Evolutionary conservation across 2,888 invertebrate species (phyloP).

Genomic region (Lampropteryx suffumata): DNA sequence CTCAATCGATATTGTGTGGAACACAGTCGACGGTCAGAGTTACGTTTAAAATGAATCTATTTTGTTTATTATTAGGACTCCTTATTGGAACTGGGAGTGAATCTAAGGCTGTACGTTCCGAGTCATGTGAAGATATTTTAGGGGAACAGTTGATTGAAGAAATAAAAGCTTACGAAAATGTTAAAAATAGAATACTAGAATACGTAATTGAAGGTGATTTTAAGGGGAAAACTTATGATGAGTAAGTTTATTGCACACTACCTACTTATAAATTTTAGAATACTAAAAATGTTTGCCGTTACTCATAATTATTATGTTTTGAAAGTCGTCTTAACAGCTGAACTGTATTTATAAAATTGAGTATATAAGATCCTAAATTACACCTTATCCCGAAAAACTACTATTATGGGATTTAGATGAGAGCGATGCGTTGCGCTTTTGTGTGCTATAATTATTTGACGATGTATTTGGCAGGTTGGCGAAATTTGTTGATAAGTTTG

Average conservation of each 20-base stretch:
- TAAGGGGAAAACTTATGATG: conserved; percentile 81
- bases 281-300: no score
- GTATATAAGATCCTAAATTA: no score
- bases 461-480: no score
- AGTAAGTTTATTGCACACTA: conserved; percentile 52
- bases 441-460: no score
- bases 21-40: no score
- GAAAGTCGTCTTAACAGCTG: no score
- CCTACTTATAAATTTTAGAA: no score
- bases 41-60: conserved; percentile 47
- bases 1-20: background rate
- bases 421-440: no score
- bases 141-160: conserved; percentile 77
- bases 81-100: conserved; percentile 47
- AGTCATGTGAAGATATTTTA: conserved; percentile 62
- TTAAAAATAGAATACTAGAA: conserved; percentile 77
- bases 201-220: conserved; percentile 78
- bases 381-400: no score
- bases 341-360: no score
- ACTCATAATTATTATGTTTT: no score
- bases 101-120: conserved; percentile 47
- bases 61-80: conserved; percentile 41
- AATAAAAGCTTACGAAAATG: conserved; percentile 81
- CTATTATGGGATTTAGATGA: no score
- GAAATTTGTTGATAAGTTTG: conserved; percentile 82